These are phyloP conservation scores for Sphenopsis melanotis DNA, from an alignment of 2,797 vertebrate genomes.

Conservation along the genomic window DNA sequence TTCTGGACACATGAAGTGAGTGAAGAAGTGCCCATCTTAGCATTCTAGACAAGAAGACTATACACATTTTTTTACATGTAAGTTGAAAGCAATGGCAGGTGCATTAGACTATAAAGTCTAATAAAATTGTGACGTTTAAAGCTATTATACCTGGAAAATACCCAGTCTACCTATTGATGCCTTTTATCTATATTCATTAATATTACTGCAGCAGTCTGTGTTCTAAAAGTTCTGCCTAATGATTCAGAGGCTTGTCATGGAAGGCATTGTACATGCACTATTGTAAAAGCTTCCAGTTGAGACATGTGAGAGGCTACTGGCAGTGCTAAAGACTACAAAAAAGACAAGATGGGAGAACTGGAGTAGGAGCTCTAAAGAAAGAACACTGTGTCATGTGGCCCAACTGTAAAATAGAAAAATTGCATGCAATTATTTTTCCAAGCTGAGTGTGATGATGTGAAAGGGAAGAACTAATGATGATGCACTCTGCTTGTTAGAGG, in stretches of 20 bases:
- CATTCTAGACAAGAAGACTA: not conserved
- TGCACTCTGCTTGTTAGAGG: constrained; percentile 78
- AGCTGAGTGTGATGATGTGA: constrained; percentile 71
- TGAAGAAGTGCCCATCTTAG: not conserved
- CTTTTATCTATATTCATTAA: not conserved
- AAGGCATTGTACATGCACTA: not conserved
- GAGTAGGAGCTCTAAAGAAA: constrained; percentile 49
- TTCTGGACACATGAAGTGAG: not conserved
- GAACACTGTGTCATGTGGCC: constrained; percentile 75
- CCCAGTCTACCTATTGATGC: not conserved
- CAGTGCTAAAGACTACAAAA: not conserved
- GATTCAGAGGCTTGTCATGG: not conserved
- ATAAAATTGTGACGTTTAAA: not conserved
- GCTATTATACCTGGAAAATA: not conserved
- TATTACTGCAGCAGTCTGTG: not conserved
- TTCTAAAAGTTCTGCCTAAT: not conserved
- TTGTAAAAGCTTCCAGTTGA: constrained; percentile 17
- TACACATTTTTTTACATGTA: not conserved
- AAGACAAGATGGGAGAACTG: constrained; percentile 57
- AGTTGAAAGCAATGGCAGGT: not conserved
- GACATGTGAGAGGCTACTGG: not conserved
- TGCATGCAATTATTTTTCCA: constrained; percentile 79
- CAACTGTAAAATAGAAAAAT: constrained; percentile 81
- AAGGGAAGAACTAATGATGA: constrained; percentile 76
- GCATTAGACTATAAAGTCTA: not conserved